Base-by-base conservation (phyloP, 2,888 invertebrate genomes). In the Tanypteryx hageni region DNA sequence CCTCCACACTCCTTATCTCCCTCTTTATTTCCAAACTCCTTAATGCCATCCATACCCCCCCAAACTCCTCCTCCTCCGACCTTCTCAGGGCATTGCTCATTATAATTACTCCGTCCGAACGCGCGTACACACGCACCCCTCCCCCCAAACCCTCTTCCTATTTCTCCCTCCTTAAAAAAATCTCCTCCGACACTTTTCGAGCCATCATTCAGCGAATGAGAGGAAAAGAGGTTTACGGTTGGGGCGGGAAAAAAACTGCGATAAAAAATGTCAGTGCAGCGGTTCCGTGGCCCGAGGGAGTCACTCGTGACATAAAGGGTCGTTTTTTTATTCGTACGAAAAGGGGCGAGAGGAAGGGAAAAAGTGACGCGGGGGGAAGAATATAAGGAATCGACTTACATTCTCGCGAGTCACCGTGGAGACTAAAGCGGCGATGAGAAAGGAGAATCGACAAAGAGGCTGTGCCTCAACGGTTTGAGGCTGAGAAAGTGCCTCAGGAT, bases 201-300 rank as follows among this genome's bases (percentile, higher is more conserved):
- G 64, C 68, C 61, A 18, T 86, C 86, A 86, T 86, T 86, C 86
- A 86, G 57, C 16, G 61, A 86, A 58, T 86, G 86, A 89, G 64
- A 89, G 89, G 89, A 89, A 86, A 86, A 68, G 89, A 89, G 89
- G 44, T 89, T 89, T 89, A 89, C 89, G 89, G 61, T 89, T 59
- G 44, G 89, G 89, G 64, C 10, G 64, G 64, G 18, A 68, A 44
- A 89, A 44, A 64, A 64, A 44, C 61, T 64, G 64, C 44, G 89
- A 64, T 61, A 89, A 89, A 89, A 89, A 89, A 89, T 89, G 31
- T 83, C 89, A 89, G 64, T 89, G 89, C 89, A 89, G 64, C 44
- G 64, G 89, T 89, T 89, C 89, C 89, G 89, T 89, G 64, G 89
- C 89, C 89, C 64, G n/a, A n/a, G 89, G 89, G 89, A 68, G 64